Conservation (phyloP, 2,113 vertebrate species). For the Pachycephala philippinensis region DNA sequence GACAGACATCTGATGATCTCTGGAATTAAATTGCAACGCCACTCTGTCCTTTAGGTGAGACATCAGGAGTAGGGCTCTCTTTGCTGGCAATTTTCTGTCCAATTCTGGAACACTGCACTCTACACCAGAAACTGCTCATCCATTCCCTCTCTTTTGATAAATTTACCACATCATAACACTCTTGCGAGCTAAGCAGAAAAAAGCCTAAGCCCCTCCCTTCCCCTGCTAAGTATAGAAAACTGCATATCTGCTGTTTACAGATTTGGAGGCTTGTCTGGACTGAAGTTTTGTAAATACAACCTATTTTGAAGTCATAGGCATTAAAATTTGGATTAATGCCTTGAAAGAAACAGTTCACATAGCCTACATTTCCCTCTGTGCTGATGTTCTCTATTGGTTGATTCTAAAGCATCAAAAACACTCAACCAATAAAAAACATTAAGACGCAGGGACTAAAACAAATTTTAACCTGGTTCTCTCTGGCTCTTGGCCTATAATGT, state of each 20-base stretch:
- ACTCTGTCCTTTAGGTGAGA: not conserved
- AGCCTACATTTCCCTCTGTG: not conserved
- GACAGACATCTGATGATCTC: not conserved
- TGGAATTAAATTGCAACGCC: not conserved
- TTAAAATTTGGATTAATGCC: not conserved
- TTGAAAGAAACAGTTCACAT: not conserved
- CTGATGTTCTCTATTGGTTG: not conserved
- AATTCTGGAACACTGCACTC: not conserved
- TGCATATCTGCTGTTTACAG: not conserved
- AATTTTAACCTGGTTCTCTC: not conserved
- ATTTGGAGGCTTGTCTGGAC: not conserved
- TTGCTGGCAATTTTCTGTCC: not conserved
- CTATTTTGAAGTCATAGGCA: not conserved
- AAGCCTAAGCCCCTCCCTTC: not conserved
- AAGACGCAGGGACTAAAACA: not conserved
- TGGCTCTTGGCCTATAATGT: not conserved
- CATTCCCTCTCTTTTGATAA: not conserved
- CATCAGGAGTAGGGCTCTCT: not conserved
- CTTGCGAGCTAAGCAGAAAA: not conserved
- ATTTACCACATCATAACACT: not conserved
- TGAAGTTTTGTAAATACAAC: constrained; percentile 15
- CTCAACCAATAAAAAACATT: not conserved
- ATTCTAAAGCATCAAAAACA: not conserved
- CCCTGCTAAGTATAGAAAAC: not conserved
- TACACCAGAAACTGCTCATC: not conserved